Conservation (phyloP, 2,797 vertebrate species). For the Emys orbicularis region DNA sequence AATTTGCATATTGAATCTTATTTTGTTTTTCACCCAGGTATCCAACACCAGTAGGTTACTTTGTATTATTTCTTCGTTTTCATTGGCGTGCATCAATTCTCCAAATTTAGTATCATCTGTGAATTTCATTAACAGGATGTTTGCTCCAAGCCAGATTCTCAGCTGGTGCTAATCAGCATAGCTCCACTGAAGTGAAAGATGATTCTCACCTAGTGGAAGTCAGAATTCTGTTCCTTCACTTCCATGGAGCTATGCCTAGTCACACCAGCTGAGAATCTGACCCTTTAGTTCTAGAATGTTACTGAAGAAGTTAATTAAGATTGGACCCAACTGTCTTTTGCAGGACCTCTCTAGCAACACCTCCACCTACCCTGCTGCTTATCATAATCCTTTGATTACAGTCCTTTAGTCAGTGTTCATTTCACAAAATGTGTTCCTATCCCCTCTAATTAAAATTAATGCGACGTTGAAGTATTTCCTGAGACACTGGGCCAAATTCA, state of each 20-base stretch:
- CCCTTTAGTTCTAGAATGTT: background rate
- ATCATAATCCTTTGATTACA: background rate
- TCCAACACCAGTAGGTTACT: background rate
- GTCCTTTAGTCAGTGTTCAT: background rate
- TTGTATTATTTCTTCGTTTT: constrained; percentile 22
- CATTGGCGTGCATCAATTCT: background rate
- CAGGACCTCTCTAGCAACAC: background rate
- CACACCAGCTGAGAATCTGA: background rate
- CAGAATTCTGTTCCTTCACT: background rate
- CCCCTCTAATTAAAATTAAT: background rate
- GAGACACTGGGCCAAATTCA: background rate
- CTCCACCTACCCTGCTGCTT: background rate
- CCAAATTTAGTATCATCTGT: background rate
- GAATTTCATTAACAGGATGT: background rate
- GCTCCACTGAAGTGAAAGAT: background rate
- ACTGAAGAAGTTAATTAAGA: background rate
- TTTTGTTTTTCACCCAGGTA: constrained; percentile 16
- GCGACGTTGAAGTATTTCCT: background rate
- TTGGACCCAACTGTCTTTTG: background rate
- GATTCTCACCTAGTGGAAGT: constrained; percentile 3
- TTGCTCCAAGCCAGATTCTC: background rate
- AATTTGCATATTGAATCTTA: background rate
- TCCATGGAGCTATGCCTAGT: background rate
- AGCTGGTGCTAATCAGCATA: background rate
- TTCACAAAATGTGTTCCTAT: background rate